phyloP scores from a whole-genome alignment of 2,113 vertebrate genomes.

The Craseonycteris thonglongyai region DNA sequence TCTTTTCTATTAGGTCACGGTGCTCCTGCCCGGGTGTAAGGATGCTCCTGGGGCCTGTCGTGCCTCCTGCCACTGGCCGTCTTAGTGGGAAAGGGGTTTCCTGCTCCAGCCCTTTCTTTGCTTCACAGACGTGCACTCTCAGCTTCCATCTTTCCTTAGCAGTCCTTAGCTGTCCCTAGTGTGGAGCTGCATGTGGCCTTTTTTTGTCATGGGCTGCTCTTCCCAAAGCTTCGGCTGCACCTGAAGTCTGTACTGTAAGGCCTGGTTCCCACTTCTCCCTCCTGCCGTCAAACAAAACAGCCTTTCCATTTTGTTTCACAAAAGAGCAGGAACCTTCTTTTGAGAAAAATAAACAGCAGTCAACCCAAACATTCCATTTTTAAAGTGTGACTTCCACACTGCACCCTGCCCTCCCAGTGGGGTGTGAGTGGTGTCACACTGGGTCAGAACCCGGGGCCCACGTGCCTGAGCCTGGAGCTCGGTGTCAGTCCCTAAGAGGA shows the following conservation, averaged over 20 bases:
- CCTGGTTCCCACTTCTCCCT: neutral
- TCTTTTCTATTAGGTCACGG: neutral
- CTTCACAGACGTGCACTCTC: neutral
- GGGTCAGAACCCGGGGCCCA: too few species aligned
- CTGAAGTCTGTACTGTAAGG: rapidly evolving
- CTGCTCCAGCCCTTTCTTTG: neutral
- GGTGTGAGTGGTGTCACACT: too few species aligned
- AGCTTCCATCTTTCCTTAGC: neutral
- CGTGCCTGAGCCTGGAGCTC: neutral
- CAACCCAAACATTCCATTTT: neutral
- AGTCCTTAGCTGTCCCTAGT: neutral
- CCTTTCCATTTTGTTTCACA: neutral
- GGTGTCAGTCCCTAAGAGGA: neutral
- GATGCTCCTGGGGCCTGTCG: neutral
- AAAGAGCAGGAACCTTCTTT: neutral
- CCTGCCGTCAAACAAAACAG: neutral
- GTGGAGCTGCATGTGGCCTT: rapidly evolving
- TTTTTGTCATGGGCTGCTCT: neutral
- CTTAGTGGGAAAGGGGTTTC: neutral
- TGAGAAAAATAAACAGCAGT: neutral
- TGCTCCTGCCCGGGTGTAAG: neutral
- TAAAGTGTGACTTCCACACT: neutral
- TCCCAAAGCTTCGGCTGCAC: neutral
- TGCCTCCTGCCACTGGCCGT: neutral
- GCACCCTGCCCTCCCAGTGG: neutral